phyloP scores from a whole-genome alignment of 2,797 vertebrate genomes.

The Amphiprion clarkii region DNA sequence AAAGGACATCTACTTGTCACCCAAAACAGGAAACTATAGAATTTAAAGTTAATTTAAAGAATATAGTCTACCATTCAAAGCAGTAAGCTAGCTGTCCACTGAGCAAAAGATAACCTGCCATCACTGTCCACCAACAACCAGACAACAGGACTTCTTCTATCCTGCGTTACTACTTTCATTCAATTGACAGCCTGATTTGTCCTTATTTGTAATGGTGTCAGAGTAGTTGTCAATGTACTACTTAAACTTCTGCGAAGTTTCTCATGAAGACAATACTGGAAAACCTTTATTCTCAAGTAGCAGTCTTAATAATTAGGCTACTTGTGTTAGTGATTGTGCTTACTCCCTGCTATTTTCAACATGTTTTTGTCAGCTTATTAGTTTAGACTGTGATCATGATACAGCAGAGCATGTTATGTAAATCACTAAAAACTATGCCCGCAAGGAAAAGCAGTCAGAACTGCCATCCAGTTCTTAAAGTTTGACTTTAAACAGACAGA shows the following conservation, averaged over 20 bases:
- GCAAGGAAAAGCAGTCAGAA: constrained; percentile 8
- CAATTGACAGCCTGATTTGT: neutral
- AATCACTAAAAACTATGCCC: constrained; percentile 1
- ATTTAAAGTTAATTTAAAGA: neutral
- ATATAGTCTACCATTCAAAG: neutral
- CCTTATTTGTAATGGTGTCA: neutral
- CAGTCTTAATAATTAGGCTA: neutral
- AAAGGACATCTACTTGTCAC: neutral
- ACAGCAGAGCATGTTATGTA: constrained; percentile 6
- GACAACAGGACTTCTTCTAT: neutral
- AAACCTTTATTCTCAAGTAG: neutral
- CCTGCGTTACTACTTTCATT: neutral
- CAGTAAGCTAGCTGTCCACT: neutral
- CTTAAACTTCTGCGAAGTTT: neutral
- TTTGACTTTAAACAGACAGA: constrained; percentile 25
- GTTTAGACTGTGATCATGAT: neutral
- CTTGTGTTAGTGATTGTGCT: neutral
- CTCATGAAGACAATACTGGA: neutral
- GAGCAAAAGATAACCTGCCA: neutral
- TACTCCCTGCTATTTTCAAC: neutral
- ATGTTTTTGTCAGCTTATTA: too few species aligned
- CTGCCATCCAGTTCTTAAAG: constrained; percentile 1
- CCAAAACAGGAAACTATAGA: neutral
- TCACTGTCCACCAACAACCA: neutral
- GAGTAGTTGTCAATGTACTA: neutral